These are phyloP conservation scores for Margaritifera margaritifera DNA, from an alignment of 2,888 invertebrate species.

Conservation along the genomic window DNA sequence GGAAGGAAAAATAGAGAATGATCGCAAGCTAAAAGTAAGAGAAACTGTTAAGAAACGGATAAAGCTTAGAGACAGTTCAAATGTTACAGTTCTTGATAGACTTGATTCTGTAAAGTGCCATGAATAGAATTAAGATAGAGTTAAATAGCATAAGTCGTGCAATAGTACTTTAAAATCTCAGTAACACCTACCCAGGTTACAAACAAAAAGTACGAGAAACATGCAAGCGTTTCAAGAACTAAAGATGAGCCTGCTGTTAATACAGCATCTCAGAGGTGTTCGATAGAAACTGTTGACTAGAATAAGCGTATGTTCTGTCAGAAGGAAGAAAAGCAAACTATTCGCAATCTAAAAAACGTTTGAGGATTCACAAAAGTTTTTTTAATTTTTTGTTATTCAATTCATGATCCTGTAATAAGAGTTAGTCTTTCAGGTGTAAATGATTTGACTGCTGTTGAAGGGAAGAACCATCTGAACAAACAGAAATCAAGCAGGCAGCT, in stretches of 20 bases:
- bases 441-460: constrained; percentile 11
- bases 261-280: constrained; percentile 2
- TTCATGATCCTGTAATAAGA: constrained; percentile 7
- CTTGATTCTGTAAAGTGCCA: not conserved
- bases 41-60: not conserved
- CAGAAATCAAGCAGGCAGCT: no score
- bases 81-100: constrained; percentile 6
- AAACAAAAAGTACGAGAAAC: not conserved
- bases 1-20: not conserved
- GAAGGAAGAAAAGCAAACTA: not conserved
- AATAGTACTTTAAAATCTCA: constrained; percentile 13
- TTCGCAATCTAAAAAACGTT: not conserved
- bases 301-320: constrained; percentile 17
- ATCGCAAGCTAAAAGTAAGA: constrained; percentile 7
- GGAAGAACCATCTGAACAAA: constrained; percentile 7
- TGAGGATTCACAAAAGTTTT: constrained; percentile 5
- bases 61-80: constrained; percentile 4
- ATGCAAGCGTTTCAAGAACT: no score
- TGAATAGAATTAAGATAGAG: not conserved
- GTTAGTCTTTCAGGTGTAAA: constrained; percentile 8
- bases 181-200: not conserved
- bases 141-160: constrained; percentile 12
- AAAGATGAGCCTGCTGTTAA: not conserved
- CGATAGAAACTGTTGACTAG: constrained; percentile 6
- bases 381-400: not conserved